A percentile compares a stretch with the other conserved stretches of the same genome.
Conservation (phyloP, 2,113 vertebrate species). For the Heptranchias perlo region DNA sequence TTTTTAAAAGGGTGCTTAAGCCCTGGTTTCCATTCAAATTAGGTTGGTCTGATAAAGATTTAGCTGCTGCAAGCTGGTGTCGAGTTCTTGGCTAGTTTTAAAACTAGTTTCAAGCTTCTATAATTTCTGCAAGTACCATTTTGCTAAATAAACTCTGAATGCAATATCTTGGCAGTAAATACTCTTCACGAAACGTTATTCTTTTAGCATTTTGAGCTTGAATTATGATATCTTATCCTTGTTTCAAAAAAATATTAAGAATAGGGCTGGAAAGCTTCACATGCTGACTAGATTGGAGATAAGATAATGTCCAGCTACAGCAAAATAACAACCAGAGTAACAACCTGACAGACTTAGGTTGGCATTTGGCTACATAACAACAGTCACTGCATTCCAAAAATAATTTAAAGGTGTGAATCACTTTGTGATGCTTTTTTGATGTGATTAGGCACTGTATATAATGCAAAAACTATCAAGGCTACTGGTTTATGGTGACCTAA, state of each 20-base stretch:
- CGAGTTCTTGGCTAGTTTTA: neutral
- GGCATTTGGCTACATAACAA: conserved; percentile 4
- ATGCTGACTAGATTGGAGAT: neutral
- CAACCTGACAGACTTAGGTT: neutral
- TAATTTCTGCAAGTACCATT: neutral
- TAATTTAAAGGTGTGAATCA: neutral
- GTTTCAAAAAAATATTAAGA: neutral
- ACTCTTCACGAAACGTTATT: neutral
- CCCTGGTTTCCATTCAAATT: neutral
- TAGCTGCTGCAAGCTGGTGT: neutral
- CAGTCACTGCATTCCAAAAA: neutral
- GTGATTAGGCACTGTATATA: neutral
- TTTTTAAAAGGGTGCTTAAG: neutral
- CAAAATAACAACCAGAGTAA: neutral
- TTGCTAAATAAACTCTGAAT: neutral
- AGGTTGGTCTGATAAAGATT: neutral
- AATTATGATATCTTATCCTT: neutral
- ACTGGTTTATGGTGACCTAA: neutral
- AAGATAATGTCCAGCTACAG: neutral
- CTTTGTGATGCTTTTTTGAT: neutral
- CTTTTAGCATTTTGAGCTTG: neutral
- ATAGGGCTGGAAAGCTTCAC: neutral
- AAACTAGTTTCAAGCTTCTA: neutral
- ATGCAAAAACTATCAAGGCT: neutral
- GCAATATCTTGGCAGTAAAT: neutral